Evolutionary conservation across 2,888 invertebrate genomes (phyloP).

Genomic region (Monopis laevigella): DNA sequence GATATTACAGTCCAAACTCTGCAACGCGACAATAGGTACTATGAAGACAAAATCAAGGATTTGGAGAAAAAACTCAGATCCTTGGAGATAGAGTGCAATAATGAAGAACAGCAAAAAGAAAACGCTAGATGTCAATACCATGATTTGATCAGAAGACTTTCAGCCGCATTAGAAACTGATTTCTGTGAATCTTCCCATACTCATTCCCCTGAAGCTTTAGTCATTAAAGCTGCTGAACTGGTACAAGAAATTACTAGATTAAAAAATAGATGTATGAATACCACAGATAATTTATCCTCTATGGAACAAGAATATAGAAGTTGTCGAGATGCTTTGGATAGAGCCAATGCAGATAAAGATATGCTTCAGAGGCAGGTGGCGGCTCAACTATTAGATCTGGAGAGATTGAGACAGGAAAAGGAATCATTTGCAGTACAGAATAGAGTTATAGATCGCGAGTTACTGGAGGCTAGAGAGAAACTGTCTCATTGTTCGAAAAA

Average conservation of each 20-base stretch:
- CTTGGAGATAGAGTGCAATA: constrained; percentile 75
- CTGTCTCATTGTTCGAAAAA: constrained; percentile 71
- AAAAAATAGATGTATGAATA: constrained; percentile 68
- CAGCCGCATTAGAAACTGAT: constrained; percentile 76
- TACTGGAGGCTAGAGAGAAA: constrained; percentile 75
- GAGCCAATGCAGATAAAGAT: constrained; percentile 75
- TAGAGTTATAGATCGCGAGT: constrained; percentile 77
- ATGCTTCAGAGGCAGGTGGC: constrained; percentile 78
- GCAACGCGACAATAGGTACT: constrained; percentile 75
- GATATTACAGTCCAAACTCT: constrained; percentile 79
- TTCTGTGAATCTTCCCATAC: constrained; percentile 72
- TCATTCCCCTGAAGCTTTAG: constrained; percentile 74
- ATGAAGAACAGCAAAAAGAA: constrained; percentile 81
- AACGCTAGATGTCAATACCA: constrained; percentile 72
- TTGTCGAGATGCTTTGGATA: constrained; percentile 73
- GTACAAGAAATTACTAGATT: constrained; percentile 77
- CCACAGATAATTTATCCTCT: constrained; percentile 67
- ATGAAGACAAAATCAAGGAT: constrained; percentile 82
- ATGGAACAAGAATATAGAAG: constrained; percentile 73
- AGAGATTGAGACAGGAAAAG: constrained; percentile 79
- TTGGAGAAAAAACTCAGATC: constrained; percentile 77
- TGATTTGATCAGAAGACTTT: constrained; percentile 77
- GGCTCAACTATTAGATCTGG: constrained; percentile 74
- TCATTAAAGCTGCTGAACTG: constrained; percentile 81
- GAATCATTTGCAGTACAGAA: constrained; percentile 78